Evolutionary conservation across 1,140 invertebrate species (phyloP).

Genomic region (Plectus sambesii): DNA sequence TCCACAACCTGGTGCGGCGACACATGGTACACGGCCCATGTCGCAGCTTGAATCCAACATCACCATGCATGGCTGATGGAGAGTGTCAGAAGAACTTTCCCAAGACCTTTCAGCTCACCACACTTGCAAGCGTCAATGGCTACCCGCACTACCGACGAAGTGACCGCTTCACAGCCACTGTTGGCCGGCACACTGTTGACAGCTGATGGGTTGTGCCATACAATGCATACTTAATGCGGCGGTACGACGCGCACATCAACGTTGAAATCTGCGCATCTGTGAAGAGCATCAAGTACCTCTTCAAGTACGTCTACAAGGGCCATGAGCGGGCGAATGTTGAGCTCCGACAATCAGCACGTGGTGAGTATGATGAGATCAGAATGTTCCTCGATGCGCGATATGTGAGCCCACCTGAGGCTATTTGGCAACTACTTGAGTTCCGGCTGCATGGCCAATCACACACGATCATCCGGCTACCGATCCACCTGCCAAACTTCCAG

Average conservation of each 20-base stretch:
- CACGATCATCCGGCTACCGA: slow-evolving; percentile 45
- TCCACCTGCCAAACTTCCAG: slow-evolving; percentile 47
- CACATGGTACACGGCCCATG: slow-evolving; percentile 47
- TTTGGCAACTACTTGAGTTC: slow-evolving; percentile 46
- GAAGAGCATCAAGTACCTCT: slow-evolving; percentile 51
- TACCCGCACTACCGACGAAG: slow-evolving; percentile 23
- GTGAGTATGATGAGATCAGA: slow-evolving; percentile 44
- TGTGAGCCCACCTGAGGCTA: slow-evolving; percentile 47
- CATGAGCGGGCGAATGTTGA: slow-evolving; percentile 36
- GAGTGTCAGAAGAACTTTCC: slow-evolving; percentile 29
- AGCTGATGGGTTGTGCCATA: slow-evolving; percentile 53
- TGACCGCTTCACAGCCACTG: slow-evolving; percentile 11
- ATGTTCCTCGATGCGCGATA: slow-evolving; percentile 46
- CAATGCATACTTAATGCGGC: slow-evolving; percentile 49
- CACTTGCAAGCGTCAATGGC: slow-evolving; percentile 13
- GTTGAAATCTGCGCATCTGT: slow-evolving; percentile 51
- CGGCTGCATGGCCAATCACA: slow-evolving; percentile 45
- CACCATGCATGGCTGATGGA: slow-evolving; percentile 20
- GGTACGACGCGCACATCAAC: slow-evolving; percentile 51
- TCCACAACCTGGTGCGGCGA: slow-evolving; percentile 45
- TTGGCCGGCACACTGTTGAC: slow-evolving; percentile 36
- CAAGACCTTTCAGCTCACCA: slow-evolving; percentile 16
- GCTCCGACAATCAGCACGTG: neutral
- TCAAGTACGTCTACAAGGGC: slow-evolving; percentile 47
- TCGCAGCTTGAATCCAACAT: slow-evolving; percentile 22